Base-by-base conservation (phyloP, 2,113 vertebrate species). In the Hippopotamus amphibius region DNA sequence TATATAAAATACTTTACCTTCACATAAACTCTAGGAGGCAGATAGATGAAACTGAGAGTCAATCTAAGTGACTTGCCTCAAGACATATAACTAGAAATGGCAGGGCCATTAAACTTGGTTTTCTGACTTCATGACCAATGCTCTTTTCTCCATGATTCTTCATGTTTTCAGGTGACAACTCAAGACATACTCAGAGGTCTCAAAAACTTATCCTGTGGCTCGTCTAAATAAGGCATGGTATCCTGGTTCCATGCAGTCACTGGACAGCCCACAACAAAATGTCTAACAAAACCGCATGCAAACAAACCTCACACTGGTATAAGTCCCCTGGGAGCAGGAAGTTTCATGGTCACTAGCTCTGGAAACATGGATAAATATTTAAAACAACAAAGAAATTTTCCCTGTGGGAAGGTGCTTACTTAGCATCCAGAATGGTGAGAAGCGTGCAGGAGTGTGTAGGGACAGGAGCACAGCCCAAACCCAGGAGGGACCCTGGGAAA, bases 271-370 rank as follows among this genome's bases (percentile, higher is more conserved):
- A 46, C 22, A 79, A 5, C 74, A 57, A 69, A 85, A 95, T 30
- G 37, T 30, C 95, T 37, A 21, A 69, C 30, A 37, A 97, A 91
- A 74, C 24, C 57, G 71, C 77, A 65, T 22, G 68, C 21, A 90
- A 96, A 93, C 28, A 81, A 57, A 94, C 26, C 57, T 33, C 72
- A 33, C 24, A 93, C 63, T 86, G 87, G 48, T 87, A 61, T 48
- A 95, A 87, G 81, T 46, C 80, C 89, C 93, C 61, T 0, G 0
- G 79, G 74, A 96, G 28, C 63, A 92, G 86, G 87, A 95, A 90
- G 93, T 90, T 90, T 96, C 96, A 92, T n/a, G 95, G 95, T 97
- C 87, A 84, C 55, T 48, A 87, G 86, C 89, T 94, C 89, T 17
- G 19, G 93, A 97, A 98, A 90, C 43, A 66, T 28, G 22, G 53